These are phyloP conservation scores for Kryptolebias ocellatus DNA, from an alignment of 2,797 vertebrate genomes.

Conservation along the genomic window DNA sequence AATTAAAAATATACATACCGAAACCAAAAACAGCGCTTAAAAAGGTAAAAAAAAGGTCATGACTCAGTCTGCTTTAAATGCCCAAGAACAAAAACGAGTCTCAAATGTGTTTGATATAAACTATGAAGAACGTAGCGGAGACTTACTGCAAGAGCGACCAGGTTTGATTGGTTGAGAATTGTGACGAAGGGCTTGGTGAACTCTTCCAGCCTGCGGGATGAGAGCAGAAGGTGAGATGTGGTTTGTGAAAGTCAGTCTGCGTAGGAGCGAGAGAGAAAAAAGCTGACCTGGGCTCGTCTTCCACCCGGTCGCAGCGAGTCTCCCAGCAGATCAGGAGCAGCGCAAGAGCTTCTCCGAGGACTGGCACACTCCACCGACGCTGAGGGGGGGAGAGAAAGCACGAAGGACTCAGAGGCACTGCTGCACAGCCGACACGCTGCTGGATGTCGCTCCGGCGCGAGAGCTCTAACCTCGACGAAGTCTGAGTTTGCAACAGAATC, in stretches of 20 bases:
- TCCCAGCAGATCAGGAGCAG: slow-evolving; percentile 84
- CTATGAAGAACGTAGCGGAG: neutral
- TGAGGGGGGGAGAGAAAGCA: slow-evolving; percentile 47
- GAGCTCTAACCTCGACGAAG: slow-evolving; percentile 78
- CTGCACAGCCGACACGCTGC: neutral
- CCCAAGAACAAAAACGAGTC: neutral
- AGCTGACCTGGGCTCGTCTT: slow-evolving; percentile 72
- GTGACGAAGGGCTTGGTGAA: slow-evolving; percentile 68
- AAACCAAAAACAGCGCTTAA: neutral
- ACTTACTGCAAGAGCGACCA: slow-evolving; percentile 74
- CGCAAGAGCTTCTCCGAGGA: slow-evolving; percentile 80
- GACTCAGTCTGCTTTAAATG: neutral
- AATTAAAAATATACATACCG: no score
- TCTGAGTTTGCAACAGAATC: slow-evolving; percentile 74
- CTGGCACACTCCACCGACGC: slow-evolving; percentile 80
- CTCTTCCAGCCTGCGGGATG: slow-evolving; percentile 66
- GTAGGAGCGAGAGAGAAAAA: neutral
- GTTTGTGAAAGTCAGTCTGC: neutral
- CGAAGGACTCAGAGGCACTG: neutral
- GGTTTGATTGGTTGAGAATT: slow-evolving; percentile 65
- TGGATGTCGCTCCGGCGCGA: neutral
- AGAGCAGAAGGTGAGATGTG: slow-evolving; percentile 24
- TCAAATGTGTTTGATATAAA: neutral
- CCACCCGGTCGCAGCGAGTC: slow-evolving; percentile 76
- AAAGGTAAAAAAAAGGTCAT: neutral